phyloP scores from a whole-genome alignment of 2,797 vertebrate genomes.

The Chelon auratus region DNA sequence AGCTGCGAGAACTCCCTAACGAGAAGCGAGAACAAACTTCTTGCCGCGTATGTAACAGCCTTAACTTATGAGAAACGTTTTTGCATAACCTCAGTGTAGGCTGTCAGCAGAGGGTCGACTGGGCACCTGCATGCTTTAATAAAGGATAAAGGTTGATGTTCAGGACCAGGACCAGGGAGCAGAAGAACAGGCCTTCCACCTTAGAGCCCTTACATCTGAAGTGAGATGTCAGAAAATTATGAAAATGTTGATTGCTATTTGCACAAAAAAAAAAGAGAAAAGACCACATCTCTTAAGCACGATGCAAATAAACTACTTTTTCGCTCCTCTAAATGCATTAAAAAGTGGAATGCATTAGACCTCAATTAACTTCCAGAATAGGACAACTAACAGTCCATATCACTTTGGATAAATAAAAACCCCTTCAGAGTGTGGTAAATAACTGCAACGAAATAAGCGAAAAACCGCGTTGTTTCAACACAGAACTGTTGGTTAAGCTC shows the following conservation, averaged over 20 bases:
- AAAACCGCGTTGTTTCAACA: constrained; percentile 37
- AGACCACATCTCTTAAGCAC: not conserved
- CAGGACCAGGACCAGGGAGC: constrained; percentile 20
- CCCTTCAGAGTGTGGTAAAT: constrained; percentile 32
- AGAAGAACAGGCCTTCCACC: constrained; percentile 7
- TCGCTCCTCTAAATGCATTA: constrained; percentile 7
- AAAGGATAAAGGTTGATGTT: constrained; percentile 22
- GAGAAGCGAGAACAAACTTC: too few relatives aligned
- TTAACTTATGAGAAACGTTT: too few relatives aligned
- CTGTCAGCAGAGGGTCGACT: not conserved
- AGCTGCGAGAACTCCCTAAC: too few relatives aligned
- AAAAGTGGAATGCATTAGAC: constrained; percentile 41
- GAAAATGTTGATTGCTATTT: constrained; percentile 16
- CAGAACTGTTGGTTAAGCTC: constrained; percentile 9
- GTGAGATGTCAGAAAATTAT: not conserved
- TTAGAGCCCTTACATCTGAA: not conserved
- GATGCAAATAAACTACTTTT: constrained; percentile 33
- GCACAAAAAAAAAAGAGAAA: constrained; percentile 30
- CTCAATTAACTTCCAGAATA: constrained; percentile 68
- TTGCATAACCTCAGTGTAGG: not conserved
- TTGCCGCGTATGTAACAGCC: too few relatives aligned
- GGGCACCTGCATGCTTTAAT: not conserved
- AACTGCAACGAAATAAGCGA: constrained; percentile 47
- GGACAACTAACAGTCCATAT: constrained; percentile 59
- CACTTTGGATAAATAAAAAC: constrained; percentile 61